These are phyloP conservation scores for Lethenteron camtschaticum DNA, from an alignment of 2,113 vertebrate species.

Conservation along the genomic window DNA sequence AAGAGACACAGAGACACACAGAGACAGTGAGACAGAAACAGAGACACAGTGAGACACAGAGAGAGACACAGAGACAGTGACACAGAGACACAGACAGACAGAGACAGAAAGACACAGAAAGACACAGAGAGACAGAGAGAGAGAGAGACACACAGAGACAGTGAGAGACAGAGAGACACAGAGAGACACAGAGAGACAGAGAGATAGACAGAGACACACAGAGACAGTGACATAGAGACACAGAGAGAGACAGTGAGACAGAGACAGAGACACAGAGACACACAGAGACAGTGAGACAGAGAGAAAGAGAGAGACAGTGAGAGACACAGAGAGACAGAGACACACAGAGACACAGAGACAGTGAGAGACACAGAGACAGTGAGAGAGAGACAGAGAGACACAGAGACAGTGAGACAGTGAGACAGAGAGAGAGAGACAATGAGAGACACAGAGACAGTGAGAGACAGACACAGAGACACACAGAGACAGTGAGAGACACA, in stretches of 20 bases:
- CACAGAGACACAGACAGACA: too few relatives aligned
- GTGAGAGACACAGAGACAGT: neutral
- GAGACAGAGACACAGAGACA: neutral
- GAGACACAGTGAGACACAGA: too few relatives aligned
- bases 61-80: too few relatives aligned
- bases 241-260: neutral
- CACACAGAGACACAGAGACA: neutral
- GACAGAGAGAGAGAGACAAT: neutral
- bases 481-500: neutral
- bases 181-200: neutral
- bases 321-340: neutral
- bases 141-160: too few relatives aligned
- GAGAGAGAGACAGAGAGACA: neutral
- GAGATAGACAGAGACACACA: neutral
- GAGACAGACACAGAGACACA: neutral
- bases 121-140: too few relatives aligned
- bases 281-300: neutral
- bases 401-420: neutral
- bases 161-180: too few relatives aligned
- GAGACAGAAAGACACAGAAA: too few relatives aligned
- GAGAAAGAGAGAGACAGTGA: neutral
- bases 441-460: neutral
- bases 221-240: too few relatives aligned
- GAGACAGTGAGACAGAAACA: too few relatives aligned
- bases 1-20: too few relatives aligned